Conservation (phyloP, 2,113 vertebrate genomes). For the Psilopsiagon aurifrons region DNA sequence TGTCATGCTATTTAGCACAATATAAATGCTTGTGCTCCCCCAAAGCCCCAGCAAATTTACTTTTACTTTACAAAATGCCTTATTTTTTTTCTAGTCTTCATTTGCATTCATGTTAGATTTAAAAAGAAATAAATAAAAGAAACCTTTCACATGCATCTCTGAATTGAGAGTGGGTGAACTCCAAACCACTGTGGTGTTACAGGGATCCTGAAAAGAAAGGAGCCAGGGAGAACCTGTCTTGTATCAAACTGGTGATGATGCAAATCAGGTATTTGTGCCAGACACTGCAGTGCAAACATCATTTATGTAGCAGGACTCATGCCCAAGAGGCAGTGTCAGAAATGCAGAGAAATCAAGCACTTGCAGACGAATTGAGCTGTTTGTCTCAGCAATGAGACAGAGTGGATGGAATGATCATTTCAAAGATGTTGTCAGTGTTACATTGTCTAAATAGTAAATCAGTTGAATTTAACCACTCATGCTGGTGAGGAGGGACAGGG, state of each 20-base stretch:
- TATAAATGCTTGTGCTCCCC: not conserved
- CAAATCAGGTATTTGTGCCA: not conserved
- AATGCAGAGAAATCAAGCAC: not conserved
- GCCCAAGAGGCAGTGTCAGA: not conserved
- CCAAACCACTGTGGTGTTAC: not conserved
- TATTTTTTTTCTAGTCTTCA: not conserved
- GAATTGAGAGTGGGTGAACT: not conserved
- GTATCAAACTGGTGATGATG: not conserved
- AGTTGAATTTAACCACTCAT: rapidly evolving
- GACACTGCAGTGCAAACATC: not conserved
- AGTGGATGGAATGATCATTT: not conserved
- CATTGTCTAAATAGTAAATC: not conserved
- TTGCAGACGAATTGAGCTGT: not conserved
- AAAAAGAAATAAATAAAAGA: not conserved
- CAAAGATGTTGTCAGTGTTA: not conserved
- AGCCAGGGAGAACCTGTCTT: not conserved
- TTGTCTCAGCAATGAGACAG: not conserved
- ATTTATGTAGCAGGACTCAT: not conserved
- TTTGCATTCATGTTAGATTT: not conserved
- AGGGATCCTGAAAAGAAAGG: not conserved
- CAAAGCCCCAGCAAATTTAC: not conserved
- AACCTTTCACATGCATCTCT: not conserved
- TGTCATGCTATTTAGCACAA: not conserved
- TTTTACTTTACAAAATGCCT: not conserved
- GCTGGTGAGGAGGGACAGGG: not conserved